Evolutionary conservation across 2,113 vertebrate genomes (phyloP).

Genomic region (Dasypus novemcinctus): DNA sequence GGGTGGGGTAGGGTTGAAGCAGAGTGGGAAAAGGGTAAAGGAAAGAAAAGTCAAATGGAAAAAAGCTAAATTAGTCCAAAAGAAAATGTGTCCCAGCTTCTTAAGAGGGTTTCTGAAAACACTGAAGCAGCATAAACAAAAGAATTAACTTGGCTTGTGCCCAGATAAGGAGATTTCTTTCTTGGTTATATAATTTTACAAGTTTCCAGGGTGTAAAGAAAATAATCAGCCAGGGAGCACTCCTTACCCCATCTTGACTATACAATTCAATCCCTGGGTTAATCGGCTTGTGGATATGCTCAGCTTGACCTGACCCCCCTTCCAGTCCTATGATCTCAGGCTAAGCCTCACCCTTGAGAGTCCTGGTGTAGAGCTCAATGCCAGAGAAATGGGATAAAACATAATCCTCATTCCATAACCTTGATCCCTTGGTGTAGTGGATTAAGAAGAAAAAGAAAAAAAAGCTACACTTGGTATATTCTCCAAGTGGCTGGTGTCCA

Average conservation of each 20-base stretch:
- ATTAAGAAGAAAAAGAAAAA: too few species aligned
- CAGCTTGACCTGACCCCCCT: slow-evolving; percentile 50
- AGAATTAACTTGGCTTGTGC: slow-evolving; percentile 67
- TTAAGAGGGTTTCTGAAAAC: slow-evolving; percentile 49
- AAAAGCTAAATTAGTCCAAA: slow-evolving; percentile 58
- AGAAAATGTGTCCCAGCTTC: slow-evolving; percentile 61
- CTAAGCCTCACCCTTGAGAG: slow-evolving; percentile 53
- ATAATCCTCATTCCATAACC: slow-evolving; percentile 55
- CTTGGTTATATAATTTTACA: slow-evolving; percentile 69
- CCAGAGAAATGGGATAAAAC: slow-evolving; percentile 57
- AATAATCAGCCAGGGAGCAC: slow-evolving; percentile 52
- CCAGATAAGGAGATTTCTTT: slow-evolving; percentile 69
- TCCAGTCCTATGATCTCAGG: slow-evolving; percentile 49
- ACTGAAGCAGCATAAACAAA: slow-evolving; percentile 64
- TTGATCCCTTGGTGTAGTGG: slow-evolving; percentile 31
- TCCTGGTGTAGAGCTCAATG: slow-evolving; percentile 3
- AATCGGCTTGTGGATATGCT: slow-evolving; percentile 36
- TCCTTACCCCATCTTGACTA: background rate
- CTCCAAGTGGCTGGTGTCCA: slow-evolving; percentile 8
- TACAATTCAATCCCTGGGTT: slow-evolving; percentile 43
- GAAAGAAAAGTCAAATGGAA: slow-evolving; percentile 58
- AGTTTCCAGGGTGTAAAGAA: slow-evolving; percentile 68
- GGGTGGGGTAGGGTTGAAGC: slow-evolving; percentile 43
- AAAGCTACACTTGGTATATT: background rate
- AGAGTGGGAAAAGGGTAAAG: slow-evolving; percentile 38